Evolutionary conservation across 2,113 vertebrate species (phyloP), one percentile per base, ranked within the genome.

Genomic region (Catharus bicknelli): DNA sequence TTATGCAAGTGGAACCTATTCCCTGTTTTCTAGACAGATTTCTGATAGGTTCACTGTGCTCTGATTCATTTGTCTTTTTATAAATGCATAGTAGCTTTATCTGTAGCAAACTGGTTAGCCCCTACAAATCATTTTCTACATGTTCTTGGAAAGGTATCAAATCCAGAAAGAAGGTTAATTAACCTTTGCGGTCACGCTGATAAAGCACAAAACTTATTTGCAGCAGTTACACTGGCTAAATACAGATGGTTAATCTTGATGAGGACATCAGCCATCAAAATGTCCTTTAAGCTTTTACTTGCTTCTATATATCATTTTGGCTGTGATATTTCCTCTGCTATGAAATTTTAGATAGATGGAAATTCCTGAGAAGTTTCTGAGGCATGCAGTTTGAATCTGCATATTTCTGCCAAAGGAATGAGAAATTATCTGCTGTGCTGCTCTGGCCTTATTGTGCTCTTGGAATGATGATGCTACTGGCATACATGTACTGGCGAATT

Each of bases 121-220:
- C 78, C 88, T 89, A 92, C 73, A 92, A 82, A 89, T 92, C 0
- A 82, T 89, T 89, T 92, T 85, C 67, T 89, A 36, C 69, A 47
- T 59, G 42, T 64, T 92, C 69, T 82, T 95, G 80, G 92, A 93
- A 79, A 84, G 8, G 62, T 76, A 64, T 34, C 88, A 93, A 81
- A 78, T 68, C 36, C 66, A 82, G 80, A 90, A 84, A 86, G 66
- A 81, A 86, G 69, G 59, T 84, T 84, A 83, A 93, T 83, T 91
- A 94, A 89, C 66, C 48, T 95, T 67, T 92, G 61, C 0, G 2
- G 90, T 90, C 61, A 79, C 61, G 59, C 74, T 88, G 94, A 92
- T 96, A 96, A 95, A 42, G 83, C 81, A 90, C 86, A 82, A 72
- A 88, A 90, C 83, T 86, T 84, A 72, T 47, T 94, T 84, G 29